Base-by-base conservation (phyloP, 2,888 invertebrate species). In the Cotesia congregata region DNA sequence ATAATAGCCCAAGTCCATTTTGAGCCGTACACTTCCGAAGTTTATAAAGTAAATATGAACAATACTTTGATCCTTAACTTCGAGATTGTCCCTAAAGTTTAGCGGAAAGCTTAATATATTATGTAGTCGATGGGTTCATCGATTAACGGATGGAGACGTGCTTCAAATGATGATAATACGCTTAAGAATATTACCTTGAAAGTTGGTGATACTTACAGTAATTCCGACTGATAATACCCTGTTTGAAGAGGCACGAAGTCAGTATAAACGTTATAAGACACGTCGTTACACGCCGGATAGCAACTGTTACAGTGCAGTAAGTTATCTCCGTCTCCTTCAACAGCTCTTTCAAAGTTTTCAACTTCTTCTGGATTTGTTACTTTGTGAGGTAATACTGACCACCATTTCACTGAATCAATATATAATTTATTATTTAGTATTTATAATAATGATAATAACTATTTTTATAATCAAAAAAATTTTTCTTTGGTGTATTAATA, bases 361-460 rank as follows among this genome's bases (percentile, higher is more conserved):
- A 75, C 50, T 50, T 30, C 75, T 75, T 30, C 17, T 72, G 71
- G 62, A 65, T 6, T 75, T 62, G 1, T 77, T 76, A 1, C 79
- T 68, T 76, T 64, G 39, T 85, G 76, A 0, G 86, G 90, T 39
- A 91, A 89, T 78, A 91, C 91, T 1, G 85, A 87, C 82, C 90
- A 90, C 85, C 91, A 91, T 82, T 90, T 90, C 78, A 87, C 91
- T 80, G 88, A 89, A 80, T 30, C 30, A 89, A 41, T 30, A 67
- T 5, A 30, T 20, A 12, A 67, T 30, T 30, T 30, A 30, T 30
- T 30, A 3, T 30, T 30, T n/a, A n/a, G 30, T 30, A 30, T 30
- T 30, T 30, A 30, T 30, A 30, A 30, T 30, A 30, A 30, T 30
- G 3, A 30, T 30, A 30, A 30, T 30, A 30, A 30, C 30, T 30